Base-by-base conservation (phyloP, 2,797 vertebrate species). In the Carduelis carduelis region DNA sequence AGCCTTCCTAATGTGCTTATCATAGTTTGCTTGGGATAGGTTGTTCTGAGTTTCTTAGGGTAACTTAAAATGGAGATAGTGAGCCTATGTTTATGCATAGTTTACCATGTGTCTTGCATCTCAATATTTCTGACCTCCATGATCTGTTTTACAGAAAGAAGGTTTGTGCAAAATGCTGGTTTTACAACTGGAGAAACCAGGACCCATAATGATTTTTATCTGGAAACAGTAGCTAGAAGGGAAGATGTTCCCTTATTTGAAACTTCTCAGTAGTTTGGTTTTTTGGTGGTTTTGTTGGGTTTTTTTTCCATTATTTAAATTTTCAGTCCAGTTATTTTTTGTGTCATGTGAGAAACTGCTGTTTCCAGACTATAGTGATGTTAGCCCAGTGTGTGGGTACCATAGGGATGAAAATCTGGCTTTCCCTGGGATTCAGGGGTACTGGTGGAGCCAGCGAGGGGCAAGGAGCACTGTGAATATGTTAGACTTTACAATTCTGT, bases 101-200 rank as follows among this genome's bases (percentile, higher is more conserved):
- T 15, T 90, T 75, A 35, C 23, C 30, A 22, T 41, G 37, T 70
- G n/a, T 35, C 61, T 72, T 79, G 12, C 75, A 41, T 66, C 63
- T 74, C 55, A 68, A 0, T 61, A 75, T 76, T 91, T 87, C 24
- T 6, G 41, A 52, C 32, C 34, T 68, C 27, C 28, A 46, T 85
- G 43, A 85, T 87, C 75, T 84, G 14, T 68, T 11, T 79, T 89
- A 39, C 27, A 84, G 85, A 64, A 90, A 64, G 57, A 56, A 87
- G 24, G 65, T 71, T 93, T 87, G 43, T 87, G 76, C 17, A 78
- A 69, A 95, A 91, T 1, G 0, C 50, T 83, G 59, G 12, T 47
- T 95, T 93, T 70, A 7, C 52, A 63, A 47, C 27, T 83, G 63
- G 37, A 75, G 35, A 85, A 59, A 59, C 68, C 21, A 2, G 64